Evolutionary conservation across 2,113 vertebrate species (phyloP).

Genomic region (Pristiophorus japonicus): DNA sequence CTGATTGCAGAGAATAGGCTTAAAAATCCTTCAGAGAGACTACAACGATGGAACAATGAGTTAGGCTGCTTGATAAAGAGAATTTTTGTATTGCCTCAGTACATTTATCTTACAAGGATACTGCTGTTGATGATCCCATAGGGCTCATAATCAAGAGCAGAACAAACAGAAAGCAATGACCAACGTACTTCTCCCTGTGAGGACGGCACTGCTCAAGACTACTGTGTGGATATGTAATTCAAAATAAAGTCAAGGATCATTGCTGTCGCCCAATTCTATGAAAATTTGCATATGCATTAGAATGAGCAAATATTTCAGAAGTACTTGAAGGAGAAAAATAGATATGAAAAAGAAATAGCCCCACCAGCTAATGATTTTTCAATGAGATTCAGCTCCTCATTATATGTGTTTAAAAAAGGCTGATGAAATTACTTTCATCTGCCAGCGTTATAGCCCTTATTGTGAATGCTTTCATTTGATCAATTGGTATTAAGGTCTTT

Average conservation of each 20-base stretch:
- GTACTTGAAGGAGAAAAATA: background rate
- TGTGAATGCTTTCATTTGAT: background rate
- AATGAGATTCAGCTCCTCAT: constrained; percentile 13
- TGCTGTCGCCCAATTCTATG: background rate
- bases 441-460: background rate
- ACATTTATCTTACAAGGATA: constrained; percentile 13
- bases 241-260: constrained; percentile 27
- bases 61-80: constrained; percentile 11
- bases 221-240: background rate
- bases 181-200: background rate
- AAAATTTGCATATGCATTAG: constrained; percentile 19
- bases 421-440: constrained; percentile 3
- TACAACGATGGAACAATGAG: background rate
- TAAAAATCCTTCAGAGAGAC: background rate
- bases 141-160: background rate
- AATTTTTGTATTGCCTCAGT: background rate
- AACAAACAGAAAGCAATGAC: constrained; percentile 8
- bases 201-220: background rate
- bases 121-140: background rate
- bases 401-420: background rate
- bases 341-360: constrained; percentile 12
- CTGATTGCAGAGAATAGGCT: background rate
- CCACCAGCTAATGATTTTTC: constrained; percentile 6
- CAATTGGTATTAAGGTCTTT: background rate
- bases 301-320: constrained; percentile 21